Evolutionary conservation across 2,113 vertebrate genomes (phyloP).

Genomic region (Alethe castanea): DNA sequence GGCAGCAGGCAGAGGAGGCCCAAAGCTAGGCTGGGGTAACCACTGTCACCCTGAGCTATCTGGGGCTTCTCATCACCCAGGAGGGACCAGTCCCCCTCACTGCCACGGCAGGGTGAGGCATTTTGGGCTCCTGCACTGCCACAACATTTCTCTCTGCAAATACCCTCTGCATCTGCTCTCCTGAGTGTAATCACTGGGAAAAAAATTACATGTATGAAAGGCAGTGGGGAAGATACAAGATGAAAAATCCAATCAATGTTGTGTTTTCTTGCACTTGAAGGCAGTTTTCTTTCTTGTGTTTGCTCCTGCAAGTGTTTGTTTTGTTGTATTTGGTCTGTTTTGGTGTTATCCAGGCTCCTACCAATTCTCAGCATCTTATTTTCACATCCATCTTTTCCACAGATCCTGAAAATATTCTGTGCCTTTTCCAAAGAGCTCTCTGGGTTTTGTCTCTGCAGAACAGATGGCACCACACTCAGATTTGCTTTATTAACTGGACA

Average conservation of each 20-base stretch:
- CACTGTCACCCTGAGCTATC: background rate
- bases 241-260: background rate
- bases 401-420: background rate
- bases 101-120: fast-evolving
- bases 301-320: background rate
- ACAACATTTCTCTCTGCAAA: background rate
- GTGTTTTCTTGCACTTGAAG: background rate
- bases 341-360: background rate
- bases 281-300: background rate
- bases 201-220: background rate
- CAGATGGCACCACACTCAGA: conserved; percentile 17
- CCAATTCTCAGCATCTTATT: background rate
- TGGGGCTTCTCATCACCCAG: background rate
- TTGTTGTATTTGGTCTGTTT: background rate
- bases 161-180: background rate
- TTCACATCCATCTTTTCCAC: background rate
- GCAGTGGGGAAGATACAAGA: background rate
- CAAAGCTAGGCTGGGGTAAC: background rate
- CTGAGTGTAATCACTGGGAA: background rate
- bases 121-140: background rate
- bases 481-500: background rate
- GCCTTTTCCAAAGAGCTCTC: background rate
- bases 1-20: background rate
- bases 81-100: background rate
- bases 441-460: background rate